Base-by-base conservation (phyloP, 2,888 invertebrate species). In the Alloplasta piceator region DNA sequence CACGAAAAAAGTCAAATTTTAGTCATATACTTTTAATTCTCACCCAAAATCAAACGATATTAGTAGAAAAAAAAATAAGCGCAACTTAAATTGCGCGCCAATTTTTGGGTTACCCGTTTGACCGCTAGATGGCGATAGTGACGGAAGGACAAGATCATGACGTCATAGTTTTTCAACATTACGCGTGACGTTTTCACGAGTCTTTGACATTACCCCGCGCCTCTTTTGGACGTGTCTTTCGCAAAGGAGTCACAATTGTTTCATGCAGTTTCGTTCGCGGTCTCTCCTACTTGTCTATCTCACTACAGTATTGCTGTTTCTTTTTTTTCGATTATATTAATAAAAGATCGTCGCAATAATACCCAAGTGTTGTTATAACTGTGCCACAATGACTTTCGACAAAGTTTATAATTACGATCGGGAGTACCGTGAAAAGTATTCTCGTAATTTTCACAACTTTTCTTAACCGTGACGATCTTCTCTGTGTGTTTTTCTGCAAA, bases 401-500 rank as follows among this genome's bases (percentile, higher is more conserved):
- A 52, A 72, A 52, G 58, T 61, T 67, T 26, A 1, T 55, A 12
- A 64, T 70, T 38, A 12, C 43, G 39, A 58, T 52, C 9, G 48
- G 50, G 58, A 71, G 64, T 75, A 39, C 66, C 55, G 64, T 46
- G 75, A 71, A n/a, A 46, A 46, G 4, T 66, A 61, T 71, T 71
- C 14, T 60, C 52, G 61, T 48, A 36, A 72, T 39, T n/a, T 56
- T 6, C 10, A 60, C 63, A 56, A 80, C 71, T 72, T 72, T 76
- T 75, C 72, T 80, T 76, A 80, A 80, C 72, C 68, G 80, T 56
- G 66, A 46, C 41, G 43, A 36, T 12, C 63, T 71, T 71, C 52
- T n/a, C 58, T 50, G 12, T 50, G 5, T 52, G 12, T 50, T 43
- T 43, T 9, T 71, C 50, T 71, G 56, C 52, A 61, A 61, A 61